Conservation (phyloP, 2,888 invertebrate species). For the Pegoplata infirma region DNA sequence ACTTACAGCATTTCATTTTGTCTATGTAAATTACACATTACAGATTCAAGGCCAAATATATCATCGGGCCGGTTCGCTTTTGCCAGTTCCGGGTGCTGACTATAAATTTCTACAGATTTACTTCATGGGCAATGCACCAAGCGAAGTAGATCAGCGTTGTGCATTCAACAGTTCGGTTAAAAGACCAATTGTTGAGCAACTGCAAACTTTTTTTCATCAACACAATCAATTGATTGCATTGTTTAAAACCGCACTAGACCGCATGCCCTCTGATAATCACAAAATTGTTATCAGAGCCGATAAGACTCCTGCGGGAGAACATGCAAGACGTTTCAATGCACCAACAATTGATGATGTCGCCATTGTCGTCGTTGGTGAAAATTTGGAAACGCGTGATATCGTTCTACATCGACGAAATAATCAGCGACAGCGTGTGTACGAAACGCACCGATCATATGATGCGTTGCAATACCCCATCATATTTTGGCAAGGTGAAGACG, state of each 20-base stretch:
- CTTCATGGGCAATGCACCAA: constrained; percentile 36
- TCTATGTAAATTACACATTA: too few species aligned
- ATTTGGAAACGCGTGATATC: constrained; percentile 23
- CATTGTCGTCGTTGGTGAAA: not conserved
- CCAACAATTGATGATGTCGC: constrained; percentile 42
- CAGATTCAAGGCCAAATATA: not conserved
- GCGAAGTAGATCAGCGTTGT: constrained; percentile 33
- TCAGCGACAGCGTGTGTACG: constrained; percentile 34
- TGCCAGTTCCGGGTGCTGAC: constrained; percentile 20
- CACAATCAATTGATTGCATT: constrained; percentile 36
- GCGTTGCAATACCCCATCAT: constrained; percentile 46
- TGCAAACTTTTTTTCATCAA: constrained; percentile 36
- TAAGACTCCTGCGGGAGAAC: constrained; percentile 34
- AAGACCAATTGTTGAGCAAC: constrained; percentile 25
- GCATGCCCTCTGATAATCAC: constrained; percentile 29
- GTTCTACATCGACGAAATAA: constrained; percentile 18
- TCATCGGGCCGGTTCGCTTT: constrained; percentile 3
- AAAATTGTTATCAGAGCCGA: constrained; percentile 43
- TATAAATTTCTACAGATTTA: constrained; percentile 54
- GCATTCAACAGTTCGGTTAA: not conserved
- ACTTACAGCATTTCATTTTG: not conserved
- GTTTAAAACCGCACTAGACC: constrained; percentile 33
- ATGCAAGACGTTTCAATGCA: constrained; percentile 43
- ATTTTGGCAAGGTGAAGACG: constrained; percentile 48
- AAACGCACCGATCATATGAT: constrained; percentile 52